Evolutionary conservation across 92 coral and sea anemone genomes (phyloP), one percentile per base, ranked within the genome.

Genomic region (Isaurus tuberculatus): DNA sequence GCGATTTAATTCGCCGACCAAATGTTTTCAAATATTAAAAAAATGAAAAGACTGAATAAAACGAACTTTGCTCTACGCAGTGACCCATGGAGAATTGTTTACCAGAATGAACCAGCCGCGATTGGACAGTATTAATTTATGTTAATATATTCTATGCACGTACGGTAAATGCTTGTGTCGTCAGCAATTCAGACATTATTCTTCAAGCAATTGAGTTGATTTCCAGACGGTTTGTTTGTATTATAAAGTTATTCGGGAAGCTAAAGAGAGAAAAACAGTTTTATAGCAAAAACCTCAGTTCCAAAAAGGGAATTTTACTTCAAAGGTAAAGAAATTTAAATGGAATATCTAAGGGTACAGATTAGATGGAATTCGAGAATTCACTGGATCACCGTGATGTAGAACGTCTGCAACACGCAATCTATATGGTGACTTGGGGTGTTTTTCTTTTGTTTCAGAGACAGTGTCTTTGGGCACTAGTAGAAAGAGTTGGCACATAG

Each of bases 391-490:
- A n/a, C 63, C 5, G 9, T 26, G n/a, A n/a, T n/a, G n/a, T 22
- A n/a, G 8, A 6, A 55, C n/a, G 63, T 55, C 63, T 8, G 63
- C 9, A 20, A 55, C 63, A 19, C 23, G 63, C 22, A 22, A 19
- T 7, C 4, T 4, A n/a, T n/a, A n/a, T n/a, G n/a, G n/a, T 74
- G 65, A 74, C 80, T 3, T 30, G 16, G 27, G n/a, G 33, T 48
- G 51, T 43, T n/a, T 57, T 33, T 77, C 23, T 43, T 8, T 22
- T 36, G 49, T 77, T 77, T 51, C 32, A 77, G 70, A 55, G 70
- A 60, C 25, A 58, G 82, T 77, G 82, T 58, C 82, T 58, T 40
- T 53, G 51, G 82, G 68, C 70, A 77, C 82, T 69, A 27, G 25
- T 15, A 25, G 22, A 63, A 28, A 29, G 14, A 77, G 49, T 44